These are phyloP conservation scores for Danionella cerebrum DNA, from an alignment of 2,113 vertebrate genomes.

Conservation along the genomic window DNA sequence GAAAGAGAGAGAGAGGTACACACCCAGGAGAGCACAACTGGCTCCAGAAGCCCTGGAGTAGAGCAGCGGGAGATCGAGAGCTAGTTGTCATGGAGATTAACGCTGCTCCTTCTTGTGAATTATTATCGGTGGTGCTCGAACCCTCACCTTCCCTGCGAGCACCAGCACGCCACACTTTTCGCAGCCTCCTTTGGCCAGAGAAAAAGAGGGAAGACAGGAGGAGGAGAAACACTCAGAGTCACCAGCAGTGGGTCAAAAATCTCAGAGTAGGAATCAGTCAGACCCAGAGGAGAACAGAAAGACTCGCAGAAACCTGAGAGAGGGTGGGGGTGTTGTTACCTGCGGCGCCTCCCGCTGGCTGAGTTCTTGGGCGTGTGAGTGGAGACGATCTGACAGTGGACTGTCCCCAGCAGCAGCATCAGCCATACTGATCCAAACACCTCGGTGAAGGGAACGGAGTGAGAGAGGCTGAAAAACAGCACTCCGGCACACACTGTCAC, in stretches of 20 bases:
- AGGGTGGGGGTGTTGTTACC: no score
- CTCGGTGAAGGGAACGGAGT: conserved; percentile 87
- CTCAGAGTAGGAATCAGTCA: no score
- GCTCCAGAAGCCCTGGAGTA: conserved; percentile 98
- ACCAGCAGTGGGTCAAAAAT: no score
- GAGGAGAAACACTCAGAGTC: no score
- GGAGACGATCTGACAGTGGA: conserved; percentile 98
- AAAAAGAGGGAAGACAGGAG: conserved; percentile 56
- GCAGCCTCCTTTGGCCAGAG: conserved; percentile 91
- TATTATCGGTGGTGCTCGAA: conserved; percentile 98
- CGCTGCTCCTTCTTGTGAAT: conserved; percentile 86
- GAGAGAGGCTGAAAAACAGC: conserved; percentile 60
- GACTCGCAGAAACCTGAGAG: not conserved
- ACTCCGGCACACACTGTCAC: not conserved
- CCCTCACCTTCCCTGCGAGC: conserved; percentile 97
- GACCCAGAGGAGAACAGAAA: not conserved
- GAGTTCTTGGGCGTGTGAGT: conserved; percentile 85
- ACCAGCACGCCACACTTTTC: conserved; percentile 97
- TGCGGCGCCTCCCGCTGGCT: conserved; percentile 81
- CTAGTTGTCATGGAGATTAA: conserved; percentile 72
- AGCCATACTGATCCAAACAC: conserved; percentile 88
- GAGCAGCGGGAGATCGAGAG: conserved; percentile 77
- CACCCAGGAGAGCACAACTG: no score
- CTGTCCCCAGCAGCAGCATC: conserved; percentile 93
- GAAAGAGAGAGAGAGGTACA: conserved; percentile 66